Percentiles rank a stretch among this genome's conserved stretches.
Conservation (phyloP, 2,888 invertebrate genomes). For the Chloromyia formosa region DNA sequence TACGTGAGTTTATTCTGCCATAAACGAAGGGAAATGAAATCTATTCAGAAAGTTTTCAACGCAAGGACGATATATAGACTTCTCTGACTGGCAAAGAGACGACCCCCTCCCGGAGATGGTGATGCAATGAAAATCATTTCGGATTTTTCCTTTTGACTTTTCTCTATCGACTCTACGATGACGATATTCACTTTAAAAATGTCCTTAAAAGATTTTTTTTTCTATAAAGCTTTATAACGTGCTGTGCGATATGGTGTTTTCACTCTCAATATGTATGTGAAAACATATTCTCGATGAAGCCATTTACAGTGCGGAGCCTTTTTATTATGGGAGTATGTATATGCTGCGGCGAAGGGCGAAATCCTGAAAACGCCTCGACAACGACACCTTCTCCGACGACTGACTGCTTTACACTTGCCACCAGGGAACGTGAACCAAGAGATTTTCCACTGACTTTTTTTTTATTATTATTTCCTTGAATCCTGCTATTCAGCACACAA, state of each 20-base stretch:
- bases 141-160: conserved; percentile 40
- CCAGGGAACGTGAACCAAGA: conserved; percentile 5
- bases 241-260: conserved; percentile 31
- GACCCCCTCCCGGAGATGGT: not conserved
- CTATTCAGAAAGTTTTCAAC: conserved; percentile 33
- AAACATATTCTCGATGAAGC: conserved; percentile 19
- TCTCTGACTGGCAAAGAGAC: too few relatives aligned
- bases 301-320: conserved; percentile 7
- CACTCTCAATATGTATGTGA: conserved; percentile 36
- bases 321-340: conserved; percentile 28
- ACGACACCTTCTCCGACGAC: conserved; percentile 4
- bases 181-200: conserved; percentile 29
- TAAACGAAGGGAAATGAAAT: conserved; percentile 44
- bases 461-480: conserved; percentile 12
- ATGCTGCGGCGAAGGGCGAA: not conserved
- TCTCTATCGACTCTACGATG: not conserved
- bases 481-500: conserved; percentile 28
- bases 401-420: conserved; percentile 1
- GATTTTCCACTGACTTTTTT: conserved; percentile 27
- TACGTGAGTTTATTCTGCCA: conserved; percentile 44
- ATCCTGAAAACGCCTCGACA: not conserved
- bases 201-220: conserved; percentile 40
- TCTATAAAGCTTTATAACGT: conserved; percentile 21
- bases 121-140: conserved; percentile 24
- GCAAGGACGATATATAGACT: not conserved